Conservation (phyloP, 2,797 vertebrate species). For the Phataginus tricuspis region DNA sequence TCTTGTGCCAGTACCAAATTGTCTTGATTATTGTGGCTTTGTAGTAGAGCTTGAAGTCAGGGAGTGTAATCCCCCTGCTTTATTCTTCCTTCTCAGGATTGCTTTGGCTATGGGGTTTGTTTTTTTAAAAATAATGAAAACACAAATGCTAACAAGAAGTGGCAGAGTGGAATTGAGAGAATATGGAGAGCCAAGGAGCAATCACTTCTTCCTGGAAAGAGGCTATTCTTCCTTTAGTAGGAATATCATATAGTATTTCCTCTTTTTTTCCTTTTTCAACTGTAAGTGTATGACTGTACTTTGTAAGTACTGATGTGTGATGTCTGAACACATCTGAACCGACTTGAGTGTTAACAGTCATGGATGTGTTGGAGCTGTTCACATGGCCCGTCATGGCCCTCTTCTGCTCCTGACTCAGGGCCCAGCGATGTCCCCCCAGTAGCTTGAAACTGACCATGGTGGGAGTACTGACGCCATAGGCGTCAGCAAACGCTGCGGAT, state of each 20-base stretch:
- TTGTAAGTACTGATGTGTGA: background rate
- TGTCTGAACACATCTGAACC: background rate
- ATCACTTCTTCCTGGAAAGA: background rate
- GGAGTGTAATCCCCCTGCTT: no score
- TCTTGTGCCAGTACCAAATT: no score
- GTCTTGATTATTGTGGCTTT: no score
- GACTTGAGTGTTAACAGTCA: background rate
- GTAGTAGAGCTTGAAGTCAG: no score
- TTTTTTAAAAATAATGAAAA: slow-evolving; percentile 41
- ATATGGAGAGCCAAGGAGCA: background rate
- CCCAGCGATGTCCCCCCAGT: background rate
- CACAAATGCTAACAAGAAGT: background rate
- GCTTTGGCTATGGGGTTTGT: background rate
- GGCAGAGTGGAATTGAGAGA: background rate
- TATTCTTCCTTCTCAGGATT: no score
- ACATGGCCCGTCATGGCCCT: background rate
- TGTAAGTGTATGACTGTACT: background rate
- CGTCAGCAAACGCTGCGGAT: background rate
- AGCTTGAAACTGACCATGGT: background rate
- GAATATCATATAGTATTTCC: background rate
- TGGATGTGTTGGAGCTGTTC: background rate
- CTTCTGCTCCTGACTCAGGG: background rate
- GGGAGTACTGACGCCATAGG: background rate
- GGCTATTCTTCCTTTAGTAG: background rate
- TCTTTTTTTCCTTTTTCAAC: background rate